These are phyloP conservation scores for Anguilla pacifica DNA, from an alignment of 2,797 vertebrate genomes.

Conservation along the genomic window DNA sequence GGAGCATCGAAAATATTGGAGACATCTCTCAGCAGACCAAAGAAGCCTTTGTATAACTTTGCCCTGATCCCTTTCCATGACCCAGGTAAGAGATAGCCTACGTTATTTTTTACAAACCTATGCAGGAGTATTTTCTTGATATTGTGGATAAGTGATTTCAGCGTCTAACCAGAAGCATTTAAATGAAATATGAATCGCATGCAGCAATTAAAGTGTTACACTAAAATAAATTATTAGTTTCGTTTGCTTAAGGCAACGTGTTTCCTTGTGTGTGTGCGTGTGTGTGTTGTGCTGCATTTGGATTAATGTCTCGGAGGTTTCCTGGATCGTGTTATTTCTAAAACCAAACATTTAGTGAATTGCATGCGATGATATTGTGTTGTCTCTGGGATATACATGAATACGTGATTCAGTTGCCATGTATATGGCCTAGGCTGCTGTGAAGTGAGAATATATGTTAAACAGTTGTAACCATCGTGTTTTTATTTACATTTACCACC, in stretches of 20 bases:
- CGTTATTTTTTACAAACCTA: neutral
- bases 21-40: conserved; percentile 89
- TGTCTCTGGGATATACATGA: neutral
- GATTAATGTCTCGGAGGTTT: neutral
- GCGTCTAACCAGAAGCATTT: no score
- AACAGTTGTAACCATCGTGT: neutral
- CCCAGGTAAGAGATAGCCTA: conserved; percentile 79
- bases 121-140: neutral
- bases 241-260: neutral
- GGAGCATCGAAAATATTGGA: conserved; percentile 97
- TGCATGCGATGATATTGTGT: neutral
- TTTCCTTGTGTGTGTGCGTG: neutral
- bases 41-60: conserved; percentile 91
- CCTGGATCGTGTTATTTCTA: neutral
- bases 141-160: neutral
- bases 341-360: neutral
- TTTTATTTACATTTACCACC: neutral
- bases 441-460: conserved; percentile 1
- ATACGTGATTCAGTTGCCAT: neutral
- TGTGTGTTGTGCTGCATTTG: neutral
- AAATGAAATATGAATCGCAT: neutral
- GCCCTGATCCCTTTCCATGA: conserved; percentile 96
- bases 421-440: neutral
- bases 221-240: neutral
- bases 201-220: neutral